A percentile compares a stretch with the other conserved stretches of the same genome.
Evolutionary conservation across 2,888 invertebrate species (phyloP).

Genomic region (Margaritifera margaritifera): DNA sequence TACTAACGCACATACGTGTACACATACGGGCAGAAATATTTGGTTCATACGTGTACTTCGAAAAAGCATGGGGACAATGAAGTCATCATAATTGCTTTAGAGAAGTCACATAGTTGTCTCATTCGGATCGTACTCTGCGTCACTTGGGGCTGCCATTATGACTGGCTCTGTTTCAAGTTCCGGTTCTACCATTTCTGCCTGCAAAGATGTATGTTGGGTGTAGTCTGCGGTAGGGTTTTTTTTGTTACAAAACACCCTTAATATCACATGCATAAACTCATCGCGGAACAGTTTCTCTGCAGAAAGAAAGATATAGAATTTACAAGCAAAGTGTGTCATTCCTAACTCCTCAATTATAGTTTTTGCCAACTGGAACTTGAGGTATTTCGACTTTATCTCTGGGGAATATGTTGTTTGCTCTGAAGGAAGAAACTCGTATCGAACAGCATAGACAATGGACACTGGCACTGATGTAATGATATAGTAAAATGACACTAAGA

Average conservation of each 20-base stretch:
- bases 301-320: constrained; percentile 69
- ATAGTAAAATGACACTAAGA: constrained; percentile 69
- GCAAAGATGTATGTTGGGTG: constrained; percentile 22
- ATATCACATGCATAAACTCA: constrained; percentile 39
- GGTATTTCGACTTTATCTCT: constrained; percentile 2
- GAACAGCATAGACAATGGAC: constrained; percentile 62
- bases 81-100: too few relatives aligned
- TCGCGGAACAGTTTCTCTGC: constrained; percentile 69
- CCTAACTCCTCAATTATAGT: constrained; percentile 65
- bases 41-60: too few relatives aligned
- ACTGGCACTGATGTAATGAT: constrained; percentile 70
- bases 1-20: too few relatives aligned
- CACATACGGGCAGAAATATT: too few relatives aligned
- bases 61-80: too few relatives aligned
- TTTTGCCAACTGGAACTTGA: constrained; percentile 53
- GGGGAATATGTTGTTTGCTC: constrained; percentile 8
- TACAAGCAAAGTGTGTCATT: constrained; percentile 70
- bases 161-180: neutral
- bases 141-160: too few relatives aligned
- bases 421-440: constrained; percentile 53
- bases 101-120: too few relatives aligned
- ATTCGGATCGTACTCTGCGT: too few relatives aligned
- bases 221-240: constrained; percentile 19
- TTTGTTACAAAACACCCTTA: constrained; percentile 4
- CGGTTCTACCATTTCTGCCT: constrained; percentile 20